phyloP scores from a whole-genome alignment of 2,797 vertebrate species.

The Meriones psammophilus region DNA sequence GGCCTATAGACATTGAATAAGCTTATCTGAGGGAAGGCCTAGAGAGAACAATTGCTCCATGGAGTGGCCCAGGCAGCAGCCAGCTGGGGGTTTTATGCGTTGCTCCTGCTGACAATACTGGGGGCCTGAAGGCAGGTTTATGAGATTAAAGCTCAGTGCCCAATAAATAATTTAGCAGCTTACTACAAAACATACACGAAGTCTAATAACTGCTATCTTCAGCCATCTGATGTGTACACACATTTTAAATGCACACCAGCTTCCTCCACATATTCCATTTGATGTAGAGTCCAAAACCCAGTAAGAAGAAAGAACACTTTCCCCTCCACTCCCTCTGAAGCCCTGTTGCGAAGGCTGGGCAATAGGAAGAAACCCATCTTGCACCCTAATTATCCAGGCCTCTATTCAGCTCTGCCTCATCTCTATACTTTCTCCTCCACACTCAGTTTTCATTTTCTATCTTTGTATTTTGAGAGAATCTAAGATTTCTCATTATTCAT shows the following conservation, averaged over 20 bases:
- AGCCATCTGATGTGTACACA: conserved; percentile 83
- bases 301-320: conserved; percentile 14
- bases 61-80: background rate
- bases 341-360: background rate
- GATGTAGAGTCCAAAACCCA: conserved; percentile 63
- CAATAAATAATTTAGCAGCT: conserved; percentile 90
- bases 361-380: background rate
- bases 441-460: background rate
- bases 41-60: conserved; percentile 44
- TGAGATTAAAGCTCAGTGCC: conserved; percentile 89
- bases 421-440: too few relatives aligned
- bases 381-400: conserved; percentile 52
- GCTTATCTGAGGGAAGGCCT: conserved; percentile 18
- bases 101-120: conserved; percentile 53
- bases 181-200: conserved; percentile 72
- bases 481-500: conserved; percentile 69
- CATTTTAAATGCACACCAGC: conserved; percentile 84
- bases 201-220: conserved; percentile 80
- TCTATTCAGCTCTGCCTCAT: background rate
- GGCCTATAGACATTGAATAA: conserved; percentile 68
- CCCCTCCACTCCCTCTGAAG: background rate
- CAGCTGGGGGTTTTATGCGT: conserved; percentile 26
- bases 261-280: conserved; percentile 77
- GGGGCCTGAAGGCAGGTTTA: conserved; percentile 86
- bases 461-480: background rate